These are phyloP conservation scores for Cerastoderma edule DNA, from an alignment of 2,888 invertebrate genomes.

Conservation along the genomic window DNA sequence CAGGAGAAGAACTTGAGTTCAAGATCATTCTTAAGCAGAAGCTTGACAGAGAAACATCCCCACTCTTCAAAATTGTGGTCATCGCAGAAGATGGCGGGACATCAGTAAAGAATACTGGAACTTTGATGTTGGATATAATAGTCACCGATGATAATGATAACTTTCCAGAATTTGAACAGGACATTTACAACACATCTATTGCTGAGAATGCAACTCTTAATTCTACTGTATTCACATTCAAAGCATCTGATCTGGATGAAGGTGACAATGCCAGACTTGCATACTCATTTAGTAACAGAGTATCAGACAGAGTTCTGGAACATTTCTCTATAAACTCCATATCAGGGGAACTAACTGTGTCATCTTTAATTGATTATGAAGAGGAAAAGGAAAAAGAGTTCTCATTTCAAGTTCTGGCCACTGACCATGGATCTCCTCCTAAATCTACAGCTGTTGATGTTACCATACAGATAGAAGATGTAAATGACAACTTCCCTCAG, in stretches of 20 bases:
- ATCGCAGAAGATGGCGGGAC: slow-evolving; percentile 70
- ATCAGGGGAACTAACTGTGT: slow-evolving; percentile 92
- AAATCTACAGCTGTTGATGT: slow-evolving; percentile 85
- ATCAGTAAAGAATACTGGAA: slow-evolving; percentile 61
- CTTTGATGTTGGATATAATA: slow-evolving; percentile 55
- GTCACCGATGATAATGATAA: slow-evolving; percentile 72
- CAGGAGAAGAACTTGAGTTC: slow-evolving; percentile 64
- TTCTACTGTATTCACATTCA: slow-evolving; percentile 84
- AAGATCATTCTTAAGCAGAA: slow-evolving; percentile 67
- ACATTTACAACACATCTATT: slow-evolving; percentile 54
- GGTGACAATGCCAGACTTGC: slow-evolving; percentile 88
- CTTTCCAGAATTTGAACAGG: slow-evolving; percentile 58
- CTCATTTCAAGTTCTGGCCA: slow-evolving; percentile 87
- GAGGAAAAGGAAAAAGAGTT: slow-evolving; percentile 90
- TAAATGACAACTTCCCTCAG: slow-evolving; percentile 94
- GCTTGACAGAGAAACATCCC: slow-evolving; percentile 72
- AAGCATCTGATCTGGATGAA: slow-evolving; percentile 92
- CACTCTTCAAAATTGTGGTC: slow-evolving; percentile 68
- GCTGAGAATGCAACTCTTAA: slow-evolving; percentile 60
- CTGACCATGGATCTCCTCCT: slow-evolving; percentile 68
- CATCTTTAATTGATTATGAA: slow-evolving; percentile 91
- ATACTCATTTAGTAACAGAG: slow-evolving; percentile 80
- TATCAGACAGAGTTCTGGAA: slow-evolving; percentile 49
- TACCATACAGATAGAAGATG: slow-evolving; percentile 87
- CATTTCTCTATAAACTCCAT: slow-evolving; percentile 89